Evolutionary conservation across 2,113 vertebrate species (phyloP).

Genomic region (Acinonyx jubatus): DNA sequence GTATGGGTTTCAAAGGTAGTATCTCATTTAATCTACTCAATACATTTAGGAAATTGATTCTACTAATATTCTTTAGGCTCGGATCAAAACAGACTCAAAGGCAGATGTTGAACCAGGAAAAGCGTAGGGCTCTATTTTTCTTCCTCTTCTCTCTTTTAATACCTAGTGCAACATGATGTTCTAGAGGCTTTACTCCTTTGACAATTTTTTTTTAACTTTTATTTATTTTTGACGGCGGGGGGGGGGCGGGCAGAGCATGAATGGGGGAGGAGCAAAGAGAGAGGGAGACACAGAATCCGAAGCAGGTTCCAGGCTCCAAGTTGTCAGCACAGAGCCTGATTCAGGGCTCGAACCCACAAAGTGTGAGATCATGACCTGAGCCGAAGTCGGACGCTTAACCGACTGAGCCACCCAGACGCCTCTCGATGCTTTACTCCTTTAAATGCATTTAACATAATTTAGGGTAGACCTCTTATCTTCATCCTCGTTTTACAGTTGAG

Average conservation of each 20-base stretch:
- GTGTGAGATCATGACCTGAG: no score
- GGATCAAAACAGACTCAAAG: background rate
- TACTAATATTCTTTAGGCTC: background rate
- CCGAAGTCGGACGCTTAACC: no score
- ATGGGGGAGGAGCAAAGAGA: no score
- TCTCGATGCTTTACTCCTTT: background rate
- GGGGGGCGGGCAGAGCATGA: no score
- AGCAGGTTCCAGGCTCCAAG: no score
- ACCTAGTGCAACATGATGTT: background rate
- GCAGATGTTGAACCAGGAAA: background rate
- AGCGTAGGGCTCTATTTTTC: background rate
- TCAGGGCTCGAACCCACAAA: no score
- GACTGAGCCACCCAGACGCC: no score
- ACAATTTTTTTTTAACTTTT: no score
- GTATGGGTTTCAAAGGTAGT: background rate
- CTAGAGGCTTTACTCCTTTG: background rate
- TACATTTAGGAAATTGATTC: constrained; percentile 28
- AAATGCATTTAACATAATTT: background rate
- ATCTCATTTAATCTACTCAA: constrained; percentile 19
- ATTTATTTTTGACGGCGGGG: no score
- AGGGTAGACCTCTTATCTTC: background rate
- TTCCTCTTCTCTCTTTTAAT: background rate
- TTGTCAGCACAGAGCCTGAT: no score
- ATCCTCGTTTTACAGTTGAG: background rate
- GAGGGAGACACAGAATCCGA: no score